phyloP scores from a whole-genome alignment of 2,797 vertebrate genomes.

The Pampus argenteus region DNA sequence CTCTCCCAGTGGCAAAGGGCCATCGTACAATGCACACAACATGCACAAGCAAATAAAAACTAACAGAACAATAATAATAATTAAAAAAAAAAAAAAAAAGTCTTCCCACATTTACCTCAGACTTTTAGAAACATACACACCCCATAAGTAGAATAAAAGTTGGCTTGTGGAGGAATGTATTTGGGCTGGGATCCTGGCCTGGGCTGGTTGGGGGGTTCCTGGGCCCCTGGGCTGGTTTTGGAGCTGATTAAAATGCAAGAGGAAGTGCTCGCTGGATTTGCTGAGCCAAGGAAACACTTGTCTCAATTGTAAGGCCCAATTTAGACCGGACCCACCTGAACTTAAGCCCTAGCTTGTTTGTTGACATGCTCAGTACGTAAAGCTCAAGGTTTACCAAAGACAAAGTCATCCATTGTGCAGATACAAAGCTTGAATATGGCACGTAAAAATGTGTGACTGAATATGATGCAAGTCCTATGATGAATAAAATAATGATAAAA shows the following conservation, averaged over 20 bases:
- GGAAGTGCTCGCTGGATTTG: slow-evolving; percentile 62
- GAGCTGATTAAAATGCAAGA: slow-evolving; percentile 84
- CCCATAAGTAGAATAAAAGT: slow-evolving; percentile 37
- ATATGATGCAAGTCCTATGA: not conserved
- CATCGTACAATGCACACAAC: slow-evolving; percentile 35
- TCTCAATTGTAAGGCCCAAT: slow-evolving; percentile 73
- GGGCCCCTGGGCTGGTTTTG: slow-evolving; percentile 68
- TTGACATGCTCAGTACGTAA: slow-evolving; percentile 48
- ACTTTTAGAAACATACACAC: slow-evolving; percentile 52
- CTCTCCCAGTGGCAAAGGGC: slow-evolving; percentile 43
- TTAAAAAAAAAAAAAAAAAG: not conserved
- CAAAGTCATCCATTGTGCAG: slow-evolving; percentile 30
- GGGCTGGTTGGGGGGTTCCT: slow-evolving; percentile 61
- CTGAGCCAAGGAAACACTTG: slow-evolving; percentile 79
- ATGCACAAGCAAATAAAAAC: slow-evolving; percentile 47
- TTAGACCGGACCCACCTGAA: slow-evolving; percentile 73
- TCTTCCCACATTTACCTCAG: slow-evolving; percentile 36
- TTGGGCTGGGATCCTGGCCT: slow-evolving; percentile 54
- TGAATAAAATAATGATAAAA: not conserved
- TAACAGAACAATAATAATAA: slow-evolving; percentile 30
- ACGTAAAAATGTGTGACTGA: not conserved
- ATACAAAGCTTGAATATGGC: not conserved
- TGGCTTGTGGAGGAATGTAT: slow-evolving; percentile 60
- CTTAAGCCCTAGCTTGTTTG: slow-evolving; percentile 48
- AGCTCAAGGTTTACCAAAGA: slow-evolving; percentile 40